Evolutionary conservation across 2,113 vertebrate genomes (phyloP).

Genomic region (Channa maculata): DNA sequence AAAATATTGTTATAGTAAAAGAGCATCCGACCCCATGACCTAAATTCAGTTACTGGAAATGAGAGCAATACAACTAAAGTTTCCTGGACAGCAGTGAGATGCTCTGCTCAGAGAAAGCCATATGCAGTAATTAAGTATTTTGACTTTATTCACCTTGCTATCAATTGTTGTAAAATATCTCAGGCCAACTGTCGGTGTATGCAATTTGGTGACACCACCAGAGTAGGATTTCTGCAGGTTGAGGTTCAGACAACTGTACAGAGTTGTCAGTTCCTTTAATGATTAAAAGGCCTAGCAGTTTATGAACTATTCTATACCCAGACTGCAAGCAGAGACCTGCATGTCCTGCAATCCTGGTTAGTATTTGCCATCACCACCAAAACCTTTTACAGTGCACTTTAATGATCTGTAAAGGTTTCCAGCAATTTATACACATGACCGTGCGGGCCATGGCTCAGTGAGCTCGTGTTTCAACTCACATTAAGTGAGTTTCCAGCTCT

Average conservation of each 20-base stretch:
- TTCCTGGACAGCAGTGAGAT: not conserved
- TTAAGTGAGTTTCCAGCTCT: not conserved
- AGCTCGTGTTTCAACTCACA: not conserved
- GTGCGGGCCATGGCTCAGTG: not conserved
- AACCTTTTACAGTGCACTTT: not conserved
- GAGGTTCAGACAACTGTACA: not conserved
- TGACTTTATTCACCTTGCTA: not conserved
- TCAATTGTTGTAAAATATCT: not conserved
- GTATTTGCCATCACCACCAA: not conserved
- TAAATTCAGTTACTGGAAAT: not conserved
- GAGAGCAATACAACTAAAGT: not conserved
- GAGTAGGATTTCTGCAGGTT: not conserved
- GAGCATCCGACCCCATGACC: not conserved
- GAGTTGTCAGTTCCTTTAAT: not conserved
- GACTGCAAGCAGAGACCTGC: not conserved
- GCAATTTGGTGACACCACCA: slow-evolving; percentile 10
- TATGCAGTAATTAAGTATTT: not conserved
- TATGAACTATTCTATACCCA: not conserved
- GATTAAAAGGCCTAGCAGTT: no score
- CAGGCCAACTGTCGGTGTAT: slow-evolving; percentile 20
- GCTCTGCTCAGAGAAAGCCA: no score
- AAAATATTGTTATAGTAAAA: not conserved
- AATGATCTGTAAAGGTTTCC: not conserved
- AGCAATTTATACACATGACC: not conserved
- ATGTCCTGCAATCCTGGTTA: not conserved